phyloP scores from a whole-genome alignment of 2,113 vertebrate species.

The Bubo scandiacus region DNA sequence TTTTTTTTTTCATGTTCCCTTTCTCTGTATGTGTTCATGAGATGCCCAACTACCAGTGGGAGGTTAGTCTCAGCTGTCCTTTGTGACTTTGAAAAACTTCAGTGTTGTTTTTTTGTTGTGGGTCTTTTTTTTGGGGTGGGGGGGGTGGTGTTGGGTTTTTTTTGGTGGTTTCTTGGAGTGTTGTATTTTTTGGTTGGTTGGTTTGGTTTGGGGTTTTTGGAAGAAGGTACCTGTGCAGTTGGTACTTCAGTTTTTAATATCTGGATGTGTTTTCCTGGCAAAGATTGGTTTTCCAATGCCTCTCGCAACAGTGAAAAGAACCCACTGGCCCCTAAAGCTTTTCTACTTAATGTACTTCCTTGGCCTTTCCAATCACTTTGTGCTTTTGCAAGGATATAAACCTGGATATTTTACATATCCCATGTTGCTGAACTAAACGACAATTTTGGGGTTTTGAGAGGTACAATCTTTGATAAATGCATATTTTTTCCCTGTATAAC shows the following conservation, averaged over 20 bases:
- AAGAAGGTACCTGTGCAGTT: neutral
- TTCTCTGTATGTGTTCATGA: neutral
- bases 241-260: neutral
- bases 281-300: neutral
- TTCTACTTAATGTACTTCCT: neutral
- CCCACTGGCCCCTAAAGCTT: neutral
- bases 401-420: neutral
- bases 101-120: no score
- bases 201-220: neutral
- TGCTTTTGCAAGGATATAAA: neutral
- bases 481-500: neutral
- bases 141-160: neutral
- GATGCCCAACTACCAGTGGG: neutral
- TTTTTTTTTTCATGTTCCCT: accelerated
- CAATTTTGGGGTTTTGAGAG: neutral
- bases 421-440: neutral
- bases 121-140: neutral
- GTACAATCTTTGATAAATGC: neutral
- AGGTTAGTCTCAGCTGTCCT: neutral
- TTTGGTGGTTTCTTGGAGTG: neutral
- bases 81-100: neutral
- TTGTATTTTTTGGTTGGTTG: neutral
- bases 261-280: neutral
- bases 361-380: neutral
- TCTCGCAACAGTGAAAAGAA: neutral